Conservation (phyloP, 2,888 invertebrate genomes). For the Tridacna gigas region DNA sequence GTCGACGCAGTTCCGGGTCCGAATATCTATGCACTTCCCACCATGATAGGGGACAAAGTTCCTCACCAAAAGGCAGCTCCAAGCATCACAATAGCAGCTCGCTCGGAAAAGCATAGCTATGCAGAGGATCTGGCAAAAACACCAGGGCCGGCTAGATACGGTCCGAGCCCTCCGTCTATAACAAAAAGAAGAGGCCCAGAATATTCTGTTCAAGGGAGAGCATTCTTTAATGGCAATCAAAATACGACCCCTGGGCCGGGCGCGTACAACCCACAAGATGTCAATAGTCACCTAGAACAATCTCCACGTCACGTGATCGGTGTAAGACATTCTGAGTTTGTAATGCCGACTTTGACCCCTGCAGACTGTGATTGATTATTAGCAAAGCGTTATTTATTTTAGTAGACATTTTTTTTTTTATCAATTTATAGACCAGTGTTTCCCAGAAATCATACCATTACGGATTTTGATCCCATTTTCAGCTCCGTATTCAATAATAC, state of each 20-base stretch:
- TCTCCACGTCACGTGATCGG: constrained; percentile 75
- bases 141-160: constrained; percentile 74
- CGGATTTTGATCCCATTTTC: neutral
- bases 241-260: constrained; percentile 74
- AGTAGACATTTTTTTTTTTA: too few species aligned
- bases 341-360: constrained; percentile 69
- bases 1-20: constrained; percentile 70
- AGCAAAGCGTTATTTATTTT: neutral
- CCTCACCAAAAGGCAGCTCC: constrained; percentile 64
- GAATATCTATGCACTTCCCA: constrained; percentile 69
- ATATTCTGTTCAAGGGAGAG: constrained; percentile 67
- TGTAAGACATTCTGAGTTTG: constrained; percentile 73
- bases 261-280: constrained; percentile 69
- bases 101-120: constrained; percentile 65
- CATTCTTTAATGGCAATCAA: constrained; percentile 52
- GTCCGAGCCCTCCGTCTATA: constrained; percentile 51
- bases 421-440: neutral
- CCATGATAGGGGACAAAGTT: constrained; percentile 69
- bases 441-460: neutral
- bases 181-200: constrained; percentile 66
- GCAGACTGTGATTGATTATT: constrained; percentile 55
- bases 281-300: constrained; percentile 59
- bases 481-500: too few species aligned
- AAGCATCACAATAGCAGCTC: constrained; percentile 54
- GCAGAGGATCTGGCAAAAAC: constrained; percentile 73